Evolutionary conservation across 2,113 vertebrate genomes (phyloP), one percentile per base, ranked within the genome.

Genomic region (Pontoporia blainvillei): DNA sequence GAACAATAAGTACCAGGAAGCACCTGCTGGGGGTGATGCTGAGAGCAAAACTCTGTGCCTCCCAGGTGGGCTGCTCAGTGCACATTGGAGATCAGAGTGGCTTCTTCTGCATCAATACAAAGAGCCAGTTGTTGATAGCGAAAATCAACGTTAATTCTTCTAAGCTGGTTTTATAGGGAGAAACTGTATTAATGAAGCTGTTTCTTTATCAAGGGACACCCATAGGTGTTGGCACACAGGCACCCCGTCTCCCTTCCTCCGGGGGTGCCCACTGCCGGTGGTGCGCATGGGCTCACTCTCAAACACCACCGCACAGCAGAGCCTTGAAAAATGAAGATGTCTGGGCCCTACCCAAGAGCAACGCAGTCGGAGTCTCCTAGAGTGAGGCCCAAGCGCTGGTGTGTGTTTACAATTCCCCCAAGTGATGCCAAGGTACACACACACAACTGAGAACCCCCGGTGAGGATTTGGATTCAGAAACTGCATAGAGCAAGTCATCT

Each of bases 221-320:
- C 36, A 0, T 1, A 4, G 1, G 1, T 3, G 49, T 0, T 2
- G 6, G 8, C 0, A 0, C 13, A 9, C 2, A 2, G 23, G 25
- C 54, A n/a, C 6, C 18, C 29, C 0, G 0, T 1, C 52, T 2
- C 29, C 36, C 54, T 61, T 34, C 21, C 34, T 59, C 34, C 21
- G 9, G 34, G 12, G 2, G 4, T 8, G 23, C 11, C 69, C 31
- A 0, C 12, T 10, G 25, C 29, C 1, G 31, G 18, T 12, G 17
- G 36, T 2, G 3, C 31, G 10, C 0, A 0, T 2, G 17, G 2
- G 0, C 5, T 5, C 25, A 2, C 59, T 10, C 6, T 8, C 21
- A 5, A n/a, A 11, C 31, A 29, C 1, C 3, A 0, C 25, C 10
- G 1, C 67, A 29, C 67, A 3, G 27, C 0, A 76, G 17, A 17